These are phyloP conservation scores for Sminthurinus aureus DNA, from an alignment of 2,888 invertebrate species.

Conservation along the genomic window DNA sequence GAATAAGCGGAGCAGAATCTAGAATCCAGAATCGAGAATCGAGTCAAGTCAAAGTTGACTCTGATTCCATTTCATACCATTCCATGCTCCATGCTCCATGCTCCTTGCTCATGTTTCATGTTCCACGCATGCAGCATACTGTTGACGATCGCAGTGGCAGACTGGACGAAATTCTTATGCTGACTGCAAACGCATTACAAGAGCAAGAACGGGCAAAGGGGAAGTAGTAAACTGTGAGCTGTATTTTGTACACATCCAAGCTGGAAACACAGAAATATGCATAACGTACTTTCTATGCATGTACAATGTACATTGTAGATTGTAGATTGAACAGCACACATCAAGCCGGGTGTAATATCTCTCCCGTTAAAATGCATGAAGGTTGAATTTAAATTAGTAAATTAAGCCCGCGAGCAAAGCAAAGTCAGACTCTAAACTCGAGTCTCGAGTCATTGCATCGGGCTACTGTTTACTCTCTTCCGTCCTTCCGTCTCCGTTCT, in stretches of 20 bases:
- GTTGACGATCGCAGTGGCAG: no score
- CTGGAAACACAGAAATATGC: background rate
- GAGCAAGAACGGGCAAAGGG: no score
- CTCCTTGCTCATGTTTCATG: no score
- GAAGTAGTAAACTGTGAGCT: no score
- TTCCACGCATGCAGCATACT: constrained; percentile 6
- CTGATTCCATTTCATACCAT: no score
- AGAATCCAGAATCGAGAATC: no score
- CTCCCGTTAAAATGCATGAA: constrained; percentile 39
- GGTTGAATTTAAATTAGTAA: constrained; percentile 45
- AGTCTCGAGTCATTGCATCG: background rate
- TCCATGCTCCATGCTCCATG: no score
- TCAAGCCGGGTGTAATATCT: constrained; percentile 36
- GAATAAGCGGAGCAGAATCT: background rate
- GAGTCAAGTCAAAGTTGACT: no score
- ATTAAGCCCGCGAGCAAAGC: constrained; percentile 41
- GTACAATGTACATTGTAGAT: no score
- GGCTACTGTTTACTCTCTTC: constrained; percentile 6
- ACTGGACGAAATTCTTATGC: no score
- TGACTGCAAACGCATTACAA: background rate
- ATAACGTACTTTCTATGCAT: no score
- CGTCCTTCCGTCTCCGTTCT: background rate
- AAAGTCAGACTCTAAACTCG: constrained; percentile 13
- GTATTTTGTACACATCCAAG: no score
- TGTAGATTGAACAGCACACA: background rate